Evolutionary conservation across 2,113 vertebrate genomes (phyloP).

Genomic region (Percina caprodes): DNA sequence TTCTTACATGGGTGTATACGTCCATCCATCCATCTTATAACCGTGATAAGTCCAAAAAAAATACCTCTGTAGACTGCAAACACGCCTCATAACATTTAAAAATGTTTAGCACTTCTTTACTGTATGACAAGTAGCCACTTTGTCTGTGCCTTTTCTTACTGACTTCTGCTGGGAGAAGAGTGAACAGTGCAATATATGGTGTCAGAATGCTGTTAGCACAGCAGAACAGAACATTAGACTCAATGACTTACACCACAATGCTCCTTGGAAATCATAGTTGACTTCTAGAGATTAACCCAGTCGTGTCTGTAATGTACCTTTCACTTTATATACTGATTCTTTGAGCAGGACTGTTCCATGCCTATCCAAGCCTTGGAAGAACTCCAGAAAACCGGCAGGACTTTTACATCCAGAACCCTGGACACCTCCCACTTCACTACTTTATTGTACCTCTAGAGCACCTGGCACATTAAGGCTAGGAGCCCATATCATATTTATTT

Average conservation of each 20-base stretch:
- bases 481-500: conserved; percentile 19
- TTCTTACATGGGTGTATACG: not conserved
- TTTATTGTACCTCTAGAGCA: not conserved
- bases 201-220: not conserved
- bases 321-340: conserved; percentile 3
- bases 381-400: not conserved
- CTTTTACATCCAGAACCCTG: not conserved
- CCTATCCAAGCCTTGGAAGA: not conserved
- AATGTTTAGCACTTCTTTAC: not conserved
- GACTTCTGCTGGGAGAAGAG: not conserved
- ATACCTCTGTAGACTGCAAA: not conserved
- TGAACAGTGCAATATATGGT: not conserved
- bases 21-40: no score
- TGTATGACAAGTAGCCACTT: not conserved
- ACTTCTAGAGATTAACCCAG: not conserved
- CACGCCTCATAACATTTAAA: not conserved
- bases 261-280: conserved; percentile 1
- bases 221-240: not conserved
- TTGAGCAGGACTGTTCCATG: not conserved
- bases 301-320: not conserved
- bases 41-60: conserved; percentile 5
- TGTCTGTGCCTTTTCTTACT: not conserved
- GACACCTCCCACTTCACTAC: not conserved
- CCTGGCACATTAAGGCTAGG: conserved; percentile 30
- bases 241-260: not conserved